phyloP scores from a whole-genome alignment of 2,113 vertebrate species.

The Patagioenas fasciata region DNA sequence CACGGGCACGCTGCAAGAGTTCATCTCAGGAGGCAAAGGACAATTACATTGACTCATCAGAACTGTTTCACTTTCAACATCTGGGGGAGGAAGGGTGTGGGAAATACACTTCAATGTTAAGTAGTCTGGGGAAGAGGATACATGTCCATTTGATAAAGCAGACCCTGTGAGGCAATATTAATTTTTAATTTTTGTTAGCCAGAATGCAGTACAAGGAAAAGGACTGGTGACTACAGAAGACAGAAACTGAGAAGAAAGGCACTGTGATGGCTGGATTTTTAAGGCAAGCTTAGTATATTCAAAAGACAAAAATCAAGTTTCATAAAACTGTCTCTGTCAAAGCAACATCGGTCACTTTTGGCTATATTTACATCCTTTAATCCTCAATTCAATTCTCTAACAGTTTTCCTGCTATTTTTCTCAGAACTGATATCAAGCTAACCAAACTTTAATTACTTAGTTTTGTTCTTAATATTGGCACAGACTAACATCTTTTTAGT shows the following conservation, averaged over 20 bases:
- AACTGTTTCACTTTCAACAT: not conserved
- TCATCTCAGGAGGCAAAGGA: not conserved
- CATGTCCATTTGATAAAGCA: not conserved
- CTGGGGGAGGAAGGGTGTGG: not conserved
- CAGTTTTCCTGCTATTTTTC: not conserved
- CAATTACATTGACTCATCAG: fast-evolving
- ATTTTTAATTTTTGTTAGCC: not conserved
- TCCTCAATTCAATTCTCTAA: not conserved
- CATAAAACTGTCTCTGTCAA: not conserved
- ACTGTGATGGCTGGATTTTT: not conserved
- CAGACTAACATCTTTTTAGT: not conserved
- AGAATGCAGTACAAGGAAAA: not conserved
- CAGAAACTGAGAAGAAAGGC: not conserved
- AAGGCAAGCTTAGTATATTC: not conserved
- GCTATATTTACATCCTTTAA: not conserved
- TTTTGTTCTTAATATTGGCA: not conserved
- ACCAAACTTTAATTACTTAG: not conserved
- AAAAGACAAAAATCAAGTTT: not conserved
- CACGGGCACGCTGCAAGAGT: not conserved
- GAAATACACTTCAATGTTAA: not conserved
- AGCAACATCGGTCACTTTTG: not conserved
- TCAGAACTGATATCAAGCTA: not conserved
- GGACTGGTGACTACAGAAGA: not conserved
- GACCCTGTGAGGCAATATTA: not conserved
- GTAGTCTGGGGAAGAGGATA: not conserved